Conservation (phyloP, 1,140 invertebrate genomes). For the Halotydeus destructor region DNA sequence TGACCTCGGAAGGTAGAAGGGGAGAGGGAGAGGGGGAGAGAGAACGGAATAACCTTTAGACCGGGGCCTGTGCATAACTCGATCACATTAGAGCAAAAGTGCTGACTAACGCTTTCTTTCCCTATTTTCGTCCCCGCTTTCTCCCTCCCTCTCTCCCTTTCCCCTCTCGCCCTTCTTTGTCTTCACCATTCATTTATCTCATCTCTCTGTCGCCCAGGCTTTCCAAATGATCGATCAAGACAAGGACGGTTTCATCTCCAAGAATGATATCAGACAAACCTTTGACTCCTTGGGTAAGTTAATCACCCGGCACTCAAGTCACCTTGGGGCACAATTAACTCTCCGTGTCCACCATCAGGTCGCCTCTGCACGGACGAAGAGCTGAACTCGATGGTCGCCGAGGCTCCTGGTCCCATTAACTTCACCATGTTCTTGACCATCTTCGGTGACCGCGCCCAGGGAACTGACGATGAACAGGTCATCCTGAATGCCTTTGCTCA, state of each 20-base stretch:
- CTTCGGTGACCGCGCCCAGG: conserved; percentile 69
- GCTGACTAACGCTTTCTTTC: too few relatives aligned
- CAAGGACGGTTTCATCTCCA: conserved; percentile 91
- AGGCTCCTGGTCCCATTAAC: conserved; percentile 78
- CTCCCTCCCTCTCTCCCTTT: too few relatives aligned
- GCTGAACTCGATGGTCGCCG: conserved; percentile 67
- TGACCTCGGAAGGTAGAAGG: too few relatives aligned
- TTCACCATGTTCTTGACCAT: conserved; percentile 81
- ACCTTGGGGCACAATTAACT: not conserved
- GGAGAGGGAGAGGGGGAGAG: too few relatives aligned
- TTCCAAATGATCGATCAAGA: conserved; percentile 97
- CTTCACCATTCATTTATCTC: too few relatives aligned
- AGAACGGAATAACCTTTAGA: too few relatives aligned
- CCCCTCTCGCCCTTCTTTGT: too few relatives aligned
- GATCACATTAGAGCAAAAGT: too few relatives aligned
- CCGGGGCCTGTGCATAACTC: too few relatives aligned
- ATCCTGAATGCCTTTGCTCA: conserved; percentile 84
- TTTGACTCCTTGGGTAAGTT: conserved; percentile 72
- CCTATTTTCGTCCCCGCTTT: too few relatives aligned
- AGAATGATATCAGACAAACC: conserved; percentile 80
- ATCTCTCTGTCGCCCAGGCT: too few relatives aligned
- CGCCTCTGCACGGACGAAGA: conserved; percentile 70
- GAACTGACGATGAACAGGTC: conserved; percentile 75
- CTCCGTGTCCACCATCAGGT: conserved; percentile 14
- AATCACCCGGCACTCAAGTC: too few relatives aligned